Percentiles rank a stretch among this genome's conserved stretches.
Conservation (phyloP, 2,888 invertebrate species). For the Ochropleura leucogaster region DNA sequence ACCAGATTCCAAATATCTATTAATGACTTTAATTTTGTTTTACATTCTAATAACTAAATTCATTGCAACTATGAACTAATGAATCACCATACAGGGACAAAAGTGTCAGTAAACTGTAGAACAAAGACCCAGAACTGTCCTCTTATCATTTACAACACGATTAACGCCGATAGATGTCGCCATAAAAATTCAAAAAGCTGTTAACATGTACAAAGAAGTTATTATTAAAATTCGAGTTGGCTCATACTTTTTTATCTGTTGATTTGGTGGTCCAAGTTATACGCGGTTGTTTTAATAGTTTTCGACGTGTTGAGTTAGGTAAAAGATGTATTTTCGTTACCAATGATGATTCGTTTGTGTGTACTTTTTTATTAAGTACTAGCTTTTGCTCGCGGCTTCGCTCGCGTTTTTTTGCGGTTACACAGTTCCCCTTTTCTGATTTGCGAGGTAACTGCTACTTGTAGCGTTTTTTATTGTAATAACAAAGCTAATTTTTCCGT, state of each 20-base stretch:
- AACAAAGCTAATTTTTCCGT: too few species aligned
- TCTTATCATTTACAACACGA: conserved; percentile 79
- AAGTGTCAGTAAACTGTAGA: conserved; percentile 77
- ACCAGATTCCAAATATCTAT: conserved; percentile 7
- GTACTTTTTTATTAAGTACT: too few species aligned
- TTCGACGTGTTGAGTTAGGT: too few species aligned
- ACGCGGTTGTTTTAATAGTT: neutral
- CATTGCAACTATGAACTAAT: conserved; percentile 47
- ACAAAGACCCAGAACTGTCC: conserved; percentile 71
- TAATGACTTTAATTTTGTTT: conserved; percentile 26
- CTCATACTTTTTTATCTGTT: conserved; percentile 79
- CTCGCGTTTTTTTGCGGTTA: too few species aligned
- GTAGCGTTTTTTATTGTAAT: too few species aligned
- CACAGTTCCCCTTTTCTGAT: too few species aligned
- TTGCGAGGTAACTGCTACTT: too few species aligned
- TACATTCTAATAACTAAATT: conserved; percentile 48
- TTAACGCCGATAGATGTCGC: conserved; percentile 69
- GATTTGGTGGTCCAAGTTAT: conserved; percentile 43
- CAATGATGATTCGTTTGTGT: too few species aligned
- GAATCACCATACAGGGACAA: conserved; percentile 65
- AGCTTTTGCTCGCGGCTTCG: too few species aligned
- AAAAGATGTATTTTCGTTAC: too few species aligned
- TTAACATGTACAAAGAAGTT: conserved; percentile 81
- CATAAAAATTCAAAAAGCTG: conserved; percentile 76
- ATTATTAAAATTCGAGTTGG: conserved; percentile 83